phyloP scores from a whole-genome alignment of 2,888 invertebrate genomes.

The Cacoxenus indagator region DNA sequence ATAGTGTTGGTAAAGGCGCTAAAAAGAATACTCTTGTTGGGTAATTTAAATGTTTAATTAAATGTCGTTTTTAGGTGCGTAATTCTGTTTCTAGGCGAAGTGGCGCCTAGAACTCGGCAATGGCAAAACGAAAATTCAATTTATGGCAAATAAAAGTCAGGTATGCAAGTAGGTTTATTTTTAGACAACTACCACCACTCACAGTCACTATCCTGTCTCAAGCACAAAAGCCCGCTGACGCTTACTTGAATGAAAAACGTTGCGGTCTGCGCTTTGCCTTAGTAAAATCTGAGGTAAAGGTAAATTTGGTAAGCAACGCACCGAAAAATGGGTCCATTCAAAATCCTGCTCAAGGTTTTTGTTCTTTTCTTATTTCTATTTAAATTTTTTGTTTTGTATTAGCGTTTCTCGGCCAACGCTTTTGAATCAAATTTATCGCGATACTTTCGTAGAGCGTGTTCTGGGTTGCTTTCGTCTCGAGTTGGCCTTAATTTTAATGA shows the following conservation, averaged over 20 bases:
- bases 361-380: slow-evolving; percentile 4
- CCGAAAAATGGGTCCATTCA: neutral
- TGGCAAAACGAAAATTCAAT: slow-evolving; percentile 56
- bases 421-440: neutral
- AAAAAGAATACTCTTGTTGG: slow-evolving; percentile 10
- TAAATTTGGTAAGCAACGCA: neutral
- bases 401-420: neutral
- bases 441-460: slow-evolving; percentile 17
- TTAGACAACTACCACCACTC: neutral
- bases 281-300: neutral
- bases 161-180: neutral
- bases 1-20: neutral
- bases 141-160: slow-evolving; percentile 46
- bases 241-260: neutral
- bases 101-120: neutral
- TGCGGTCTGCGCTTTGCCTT: slow-evolving; percentile 2
- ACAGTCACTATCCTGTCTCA: neutral
- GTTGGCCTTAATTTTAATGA: slow-evolving; percentile 63
- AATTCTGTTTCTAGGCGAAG: neutral
- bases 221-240: neutral
- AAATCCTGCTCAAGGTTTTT: slow-evolving; percentile 11
- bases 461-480: slow-evolving; percentile 27
- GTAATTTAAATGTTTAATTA: slow-evolving; percentile 55
- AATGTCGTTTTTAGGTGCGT: slow-evolving; percentile 25
- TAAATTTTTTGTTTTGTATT: neutral